Conservation (phyloP, 2,888 invertebrate species). For the Elaeidobius kamerunicus region DNA sequence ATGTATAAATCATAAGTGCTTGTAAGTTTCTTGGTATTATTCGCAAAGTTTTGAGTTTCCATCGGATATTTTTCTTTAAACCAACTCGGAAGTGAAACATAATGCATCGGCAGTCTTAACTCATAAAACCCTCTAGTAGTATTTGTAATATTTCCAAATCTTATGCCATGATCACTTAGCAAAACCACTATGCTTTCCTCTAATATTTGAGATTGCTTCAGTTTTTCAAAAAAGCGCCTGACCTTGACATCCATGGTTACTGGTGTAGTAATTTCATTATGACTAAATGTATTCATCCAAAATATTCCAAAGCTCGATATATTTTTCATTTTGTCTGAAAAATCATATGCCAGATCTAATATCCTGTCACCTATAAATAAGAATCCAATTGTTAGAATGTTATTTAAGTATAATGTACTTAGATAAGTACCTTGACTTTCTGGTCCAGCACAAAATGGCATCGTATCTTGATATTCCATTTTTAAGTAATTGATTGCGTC, state of each 20-base stretch:
- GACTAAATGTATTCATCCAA: conserved; percentile 78
- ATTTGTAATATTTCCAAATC: conserved; percentile 62
- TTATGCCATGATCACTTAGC: conserved; percentile 77
- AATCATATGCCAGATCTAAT: conserved; percentile 66
- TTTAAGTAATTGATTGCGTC: conserved; percentile 60
- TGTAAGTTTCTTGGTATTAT: conserved; percentile 65
- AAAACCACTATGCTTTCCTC: conserved; percentile 69
- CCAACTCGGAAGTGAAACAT: conserved; percentile 63
- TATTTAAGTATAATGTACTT: no score
- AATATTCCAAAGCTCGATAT: conserved; percentile 72
- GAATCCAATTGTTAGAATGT: no score
- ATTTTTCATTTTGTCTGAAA: conserved; percentile 59
- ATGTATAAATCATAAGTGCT: conserved; percentile 76
- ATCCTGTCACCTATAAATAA: conserved; percentile 62
- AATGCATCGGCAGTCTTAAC: conserved; percentile 72
- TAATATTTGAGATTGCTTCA: conserved; percentile 58
- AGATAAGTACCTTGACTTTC: conserved; percentile 48
- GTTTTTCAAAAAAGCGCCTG: conserved; percentile 57
- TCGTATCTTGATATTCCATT: conserved; percentile 32
- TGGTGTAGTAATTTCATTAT: conserved; percentile 65
- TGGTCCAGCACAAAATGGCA: conserved; percentile 57
- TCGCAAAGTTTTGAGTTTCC: conserved; percentile 55
- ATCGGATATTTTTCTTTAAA: conserved; percentile 57
- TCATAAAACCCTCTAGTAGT: conserved; percentile 74
- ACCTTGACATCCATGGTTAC: conserved; percentile 65